A percentile compares a stretch with the other conserved stretches of the same genome.
Evolutionary conservation across 1,140 invertebrate genomes (phyloP).

Genomic region (Achatina immaculata): DNA sequence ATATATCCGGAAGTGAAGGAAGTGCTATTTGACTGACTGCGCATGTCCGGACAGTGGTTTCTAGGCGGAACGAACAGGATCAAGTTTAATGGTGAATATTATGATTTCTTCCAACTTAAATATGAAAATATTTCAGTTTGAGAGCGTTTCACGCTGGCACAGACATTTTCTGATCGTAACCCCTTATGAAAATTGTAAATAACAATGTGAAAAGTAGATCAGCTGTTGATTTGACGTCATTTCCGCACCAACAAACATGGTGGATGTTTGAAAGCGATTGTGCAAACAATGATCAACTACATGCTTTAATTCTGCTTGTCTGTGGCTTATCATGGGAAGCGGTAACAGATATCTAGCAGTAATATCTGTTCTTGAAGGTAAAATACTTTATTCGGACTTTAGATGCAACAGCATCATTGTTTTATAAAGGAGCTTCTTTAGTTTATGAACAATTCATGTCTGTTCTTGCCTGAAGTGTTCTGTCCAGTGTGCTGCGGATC

Average conservation of each 20-base stretch:
- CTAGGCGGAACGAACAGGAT: constrained; percentile 30
- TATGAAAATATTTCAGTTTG: too few relatives aligned
- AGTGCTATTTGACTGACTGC: constrained; percentile 30
- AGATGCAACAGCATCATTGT: background rate
- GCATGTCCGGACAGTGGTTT: constrained; percentile 40
- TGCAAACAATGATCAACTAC: constrained; percentile 28
- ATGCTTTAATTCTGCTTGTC: background rate
- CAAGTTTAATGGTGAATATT: constrained; percentile 33
- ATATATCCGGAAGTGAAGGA: constrained; percentile 36
- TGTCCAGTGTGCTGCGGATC: too few relatives aligned
- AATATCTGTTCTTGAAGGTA: constrained; percentile 33
- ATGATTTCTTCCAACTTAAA: too few relatives aligned
- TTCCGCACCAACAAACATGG: constrained; percentile 39
- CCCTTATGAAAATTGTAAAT: too few relatives aligned
- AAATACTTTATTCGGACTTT: background rate
- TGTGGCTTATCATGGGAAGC: background rate
- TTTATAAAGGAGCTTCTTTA: too few relatives aligned
- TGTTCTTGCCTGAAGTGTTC: too few relatives aligned
- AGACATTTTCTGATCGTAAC: too few relatives aligned
- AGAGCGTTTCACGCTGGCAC: too few relatives aligned
- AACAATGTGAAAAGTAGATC: too few relatives aligned
- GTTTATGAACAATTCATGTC: too few relatives aligned
- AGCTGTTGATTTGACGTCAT: constrained; percentile 43
- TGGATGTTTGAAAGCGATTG: background rate
- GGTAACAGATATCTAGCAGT: constrained; percentile 13